Evolutionary conservation across 1,140 invertebrate species (phyloP), one percentile per base, ranked within the genome.

Genomic region (Zaprionus taronus): DNA sequence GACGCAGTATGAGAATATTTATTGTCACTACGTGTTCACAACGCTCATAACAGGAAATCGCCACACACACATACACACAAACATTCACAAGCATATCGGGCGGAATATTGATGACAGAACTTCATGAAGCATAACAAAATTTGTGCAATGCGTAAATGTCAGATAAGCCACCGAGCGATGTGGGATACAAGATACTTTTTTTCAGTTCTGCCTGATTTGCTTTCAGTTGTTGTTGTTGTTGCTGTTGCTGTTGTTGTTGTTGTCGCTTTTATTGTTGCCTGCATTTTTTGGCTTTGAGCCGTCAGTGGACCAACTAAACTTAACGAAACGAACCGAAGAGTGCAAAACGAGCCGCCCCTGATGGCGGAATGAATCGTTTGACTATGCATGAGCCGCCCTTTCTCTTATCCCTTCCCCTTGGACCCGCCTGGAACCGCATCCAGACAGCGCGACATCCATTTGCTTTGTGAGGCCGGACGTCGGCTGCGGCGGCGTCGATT

Each of bases 71-170:
- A 36, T 24, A 60, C 28, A 75, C 44, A n/a, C n/a, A n/a, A n/a
- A n/a, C n/a, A 66, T 36, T 41, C 44, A 65, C 44, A 64, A 51
- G 22, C 57, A 72, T 58, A 44, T 24, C 24, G 14, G 34, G 11
- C 22, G 41, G 83, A 83, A 87, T 87, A 87, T 87, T 87, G 83
- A 87, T 87, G 83, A 81, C 61, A 68, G 71, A 89, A 83, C 80
- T 87, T 87, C 84, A 87, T 87, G 78, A 89, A 89, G 80, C 81
- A 89, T 83, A 80, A 63, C 78, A 63, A 73, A 63, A 74, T 71
- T 66, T 83, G 77, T 87, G 73, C 77, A 83, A 83, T 83, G 83
- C 83, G 80, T 87, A 87, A 75, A 87, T 78, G 83, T 78, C 83
- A 83, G 78, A 87, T 75, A 80, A 87, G 61, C 66, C 61, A 64